Base-by-base conservation (phyloP, 2,113 vertebrate genomes). In the Capreolus pygargus region DNA sequence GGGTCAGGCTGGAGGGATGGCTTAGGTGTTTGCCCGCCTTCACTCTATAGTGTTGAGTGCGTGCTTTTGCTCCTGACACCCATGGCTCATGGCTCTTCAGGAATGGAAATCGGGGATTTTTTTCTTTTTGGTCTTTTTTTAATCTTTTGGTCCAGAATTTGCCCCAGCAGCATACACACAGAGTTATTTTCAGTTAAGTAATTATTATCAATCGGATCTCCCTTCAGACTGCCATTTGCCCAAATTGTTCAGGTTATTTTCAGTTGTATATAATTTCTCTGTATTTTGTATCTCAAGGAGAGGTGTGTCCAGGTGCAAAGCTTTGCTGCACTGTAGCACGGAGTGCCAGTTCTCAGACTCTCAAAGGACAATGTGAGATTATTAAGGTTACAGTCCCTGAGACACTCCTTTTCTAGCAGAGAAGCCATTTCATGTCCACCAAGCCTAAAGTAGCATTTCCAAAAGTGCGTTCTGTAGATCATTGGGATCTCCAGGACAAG, bases 1-100 rank as follows among this genome's bases (percentile, higher is more conserved):
- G 2, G 4, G 9, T 70, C 64, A 36, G 64, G 17, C n/a, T 70
- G 64, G 64, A 70, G 4, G 17, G n/a, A 36, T 12, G 64, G n/a
- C 64, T 70, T 11, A 70, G 64, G 64, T 70, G 64, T 70, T 36
- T 70, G 64, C 17, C 64, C 0, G 8, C 64, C n/a, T 9, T n/a
- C 10, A 2, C 17, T 70, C 64, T 70, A n/a, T 70, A 4, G n/a
- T 36, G 36, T 70, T 36, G 64, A 36, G 17, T 70, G 5, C 4
- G 0, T 36, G n/a, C 64, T 70, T 70, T 36, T 70, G 64, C 17
- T 36, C 9, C n/a, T 70, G 64, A 70, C n/a, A 36, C n/a, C 64
- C 17, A 11, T 70, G 64, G n/a, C n/a, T 36, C 0, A 0, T 70
- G 64, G 64, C 64, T 70, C 64, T 70, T 67, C 17, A 21, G 9